Base-by-base conservation (phyloP, 2,797 vertebrate species). In the Eospalax fontanierii region DNA sequence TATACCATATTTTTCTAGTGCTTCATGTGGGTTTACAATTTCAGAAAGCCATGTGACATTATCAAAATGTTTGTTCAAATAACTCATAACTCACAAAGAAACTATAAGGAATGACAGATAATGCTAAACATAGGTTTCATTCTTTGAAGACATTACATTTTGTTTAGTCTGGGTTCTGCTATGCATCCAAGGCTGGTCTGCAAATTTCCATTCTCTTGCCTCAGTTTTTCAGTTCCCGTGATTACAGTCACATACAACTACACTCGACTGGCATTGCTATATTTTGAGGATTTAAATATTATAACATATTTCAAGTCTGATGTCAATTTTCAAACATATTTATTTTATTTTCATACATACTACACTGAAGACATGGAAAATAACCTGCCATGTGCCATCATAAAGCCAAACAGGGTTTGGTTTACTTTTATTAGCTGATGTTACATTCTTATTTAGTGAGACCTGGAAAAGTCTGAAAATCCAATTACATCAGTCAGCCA, bases 381-480 rank as follows among this genome's bases (percentile, higher is more conserved):
- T 38, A 6, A 11, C 35, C 84, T 97, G 86, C 66, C 61, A 93
- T 90, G 95, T 87, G 38, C 61, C 66, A 96, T 96, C 68, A 93
- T 96, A 97, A 97, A 97, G 74, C 26, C 57, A 95, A n/a, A n/a
- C n/a, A n/a, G n/a, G n/a, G 73, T 70, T 65, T 88, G 66, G 12
- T 63, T 97, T 96, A 59, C 95, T 97, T 97, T 95, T 97, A 97
- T 97, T 97, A 97, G 59, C 96, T 98, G 97, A 76, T 16, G 92
- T 88, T 91, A 89, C 33, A 91, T 93, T 79, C 33, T 96, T 46
- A 94, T 61, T 92, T 83, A 93, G 75, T 50, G 26, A 21, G 26
- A 90, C 75, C 63, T 50, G 94, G 61, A 90, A 87, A 96, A 87
- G 14, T 96, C 95, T 95, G 71, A 89, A 96, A 97, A 96, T 24